A percentile compares a stretch with the other conserved stretches of the same genome.
These are phyloP conservation scores for Xiphias gladius DNA, from an alignment of 2,113 vertebrate genomes.

Conservation along the genomic window DNA sequence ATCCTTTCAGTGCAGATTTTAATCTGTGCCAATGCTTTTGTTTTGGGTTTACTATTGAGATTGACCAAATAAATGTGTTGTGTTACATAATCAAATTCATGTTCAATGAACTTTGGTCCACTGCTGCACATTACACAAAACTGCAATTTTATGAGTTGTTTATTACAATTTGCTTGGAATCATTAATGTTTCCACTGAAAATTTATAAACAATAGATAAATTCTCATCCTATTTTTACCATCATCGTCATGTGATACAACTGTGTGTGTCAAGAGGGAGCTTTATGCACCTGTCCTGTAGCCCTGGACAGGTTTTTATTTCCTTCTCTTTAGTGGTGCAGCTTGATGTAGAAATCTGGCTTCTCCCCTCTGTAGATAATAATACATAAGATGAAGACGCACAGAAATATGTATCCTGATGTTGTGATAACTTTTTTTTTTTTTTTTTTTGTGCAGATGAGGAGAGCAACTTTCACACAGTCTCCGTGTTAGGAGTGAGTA, in stretches of 20 bases:
- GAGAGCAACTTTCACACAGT: constrained; percentile 54
- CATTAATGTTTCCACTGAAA: neutral
- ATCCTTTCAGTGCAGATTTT: neutral
- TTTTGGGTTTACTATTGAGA: too few species aligned
- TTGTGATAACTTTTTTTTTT: neutral
- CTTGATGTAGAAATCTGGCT: neutral
- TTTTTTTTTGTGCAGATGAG: constrained; percentile 74
- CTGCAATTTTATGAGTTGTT: too few species aligned
- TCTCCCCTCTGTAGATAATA: neutral
- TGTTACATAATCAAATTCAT: neutral
- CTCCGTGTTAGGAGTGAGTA: constrained; percentile 44
- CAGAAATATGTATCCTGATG: neutral
- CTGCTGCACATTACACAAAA: too few species aligned
- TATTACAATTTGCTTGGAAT: neutral
- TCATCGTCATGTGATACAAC: too few species aligned
- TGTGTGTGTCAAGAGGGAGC: too few species aligned
- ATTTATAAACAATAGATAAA: too few species aligned
- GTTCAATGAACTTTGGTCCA: neutral
- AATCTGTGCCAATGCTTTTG: neutral
- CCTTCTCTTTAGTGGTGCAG: neutral
- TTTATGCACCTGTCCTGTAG: too few species aligned
- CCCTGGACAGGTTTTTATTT: neutral
- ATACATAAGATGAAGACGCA: neutral
- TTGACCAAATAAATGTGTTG: too few species aligned
- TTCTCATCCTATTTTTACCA: too few species aligned